phyloP scores from a whole-genome alignment of 2,888 invertebrate species.

The Calameuta pallipes region DNA sequence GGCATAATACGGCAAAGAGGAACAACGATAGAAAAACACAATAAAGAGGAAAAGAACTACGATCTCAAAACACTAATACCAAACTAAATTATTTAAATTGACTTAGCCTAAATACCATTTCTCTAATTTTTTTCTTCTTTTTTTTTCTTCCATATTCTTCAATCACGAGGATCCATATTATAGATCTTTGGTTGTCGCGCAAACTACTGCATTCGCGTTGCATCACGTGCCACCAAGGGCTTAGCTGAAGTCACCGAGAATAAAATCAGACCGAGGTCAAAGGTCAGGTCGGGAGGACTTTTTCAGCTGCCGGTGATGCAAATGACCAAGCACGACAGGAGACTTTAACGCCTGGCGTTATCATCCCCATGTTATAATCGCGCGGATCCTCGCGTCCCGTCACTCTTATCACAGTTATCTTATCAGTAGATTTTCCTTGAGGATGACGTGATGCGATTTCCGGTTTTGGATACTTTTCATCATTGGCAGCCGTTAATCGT shows the following conservation, averaged over 20 bases:
- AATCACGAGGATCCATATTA: conserved; percentile 22
- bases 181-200: conserved; percentile 21
- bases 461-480: not conserved
- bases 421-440: not conserved
- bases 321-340: not conserved
- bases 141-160: conserved; percentile 1
- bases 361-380: not conserved
- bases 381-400: not conserved
- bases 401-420: not conserved
- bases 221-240: not conserved
- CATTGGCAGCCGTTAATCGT: not conserved
- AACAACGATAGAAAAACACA: conserved; percentile 20
- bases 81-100: conserved; percentile 47
- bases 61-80: conserved; percentile 51
- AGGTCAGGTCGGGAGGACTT: not conserved
- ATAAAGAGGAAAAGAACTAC: conserved; percentile 28
- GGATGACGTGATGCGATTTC: not conserved
- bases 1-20: conserved; percentile 18
- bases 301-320: not conserved
- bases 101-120: conserved; percentile 26
- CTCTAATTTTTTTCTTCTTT: conserved; percentile 19
- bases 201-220: conserved; percentile 22
- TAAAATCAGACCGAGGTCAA: not conserved
- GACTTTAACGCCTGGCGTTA: not conserved
- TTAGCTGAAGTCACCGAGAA: not conserved